phyloP scores from a whole-genome alignment of 2,888 invertebrate genomes.

The Conomelus anceps region DNA sequence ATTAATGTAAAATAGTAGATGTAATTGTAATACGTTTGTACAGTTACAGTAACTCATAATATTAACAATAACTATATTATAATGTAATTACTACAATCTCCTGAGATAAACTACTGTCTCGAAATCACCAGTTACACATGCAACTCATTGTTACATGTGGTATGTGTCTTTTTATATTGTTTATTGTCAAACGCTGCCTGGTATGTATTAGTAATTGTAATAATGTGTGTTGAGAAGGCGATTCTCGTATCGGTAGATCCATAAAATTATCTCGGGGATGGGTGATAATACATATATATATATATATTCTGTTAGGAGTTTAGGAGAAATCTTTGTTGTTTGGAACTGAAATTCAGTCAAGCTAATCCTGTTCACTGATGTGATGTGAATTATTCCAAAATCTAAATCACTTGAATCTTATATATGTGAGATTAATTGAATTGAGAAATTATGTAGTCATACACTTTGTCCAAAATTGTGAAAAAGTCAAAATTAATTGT shows the following conservation, averaged over 20 bases:
- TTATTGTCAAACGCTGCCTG: slow-evolving; percentile 8
- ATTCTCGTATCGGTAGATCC: slow-evolving; percentile 6
- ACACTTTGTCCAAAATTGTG: too few species aligned
- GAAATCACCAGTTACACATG: slow-evolving; percentile 9
- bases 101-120: slow-evolving; percentile 8
- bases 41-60: slow-evolving; percentile 1
- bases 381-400: not conserved
- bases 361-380: not conserved
- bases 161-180: slow-evolving; percentile 12
- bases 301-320: slow-evolving; percentile 2
- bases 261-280: slow-evolving; percentile 6
- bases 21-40: slow-evolving; percentile 9
- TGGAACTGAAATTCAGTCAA: slow-evolving; percentile 1
- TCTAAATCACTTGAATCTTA: too few species aligned
- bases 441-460: too few species aligned
- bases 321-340: slow-evolving; percentile 6
- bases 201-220: slow-evolving; percentile 8
- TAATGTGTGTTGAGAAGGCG: not conserved
- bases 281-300: not conserved
- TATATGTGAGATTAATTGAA: too few species aligned
- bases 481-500: too few species aligned
- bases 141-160: slow-evolving; percentile 6
- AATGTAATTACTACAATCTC: not conserved
- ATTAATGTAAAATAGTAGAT: slow-evolving; percentile 5
- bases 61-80: not conserved